Percentiles rank a stretch among this genome's conserved stretches.
Evolutionary conservation across 1,140 invertebrate genomes (phyloP).

Genomic region (Listronotus bonariensis): DNA sequence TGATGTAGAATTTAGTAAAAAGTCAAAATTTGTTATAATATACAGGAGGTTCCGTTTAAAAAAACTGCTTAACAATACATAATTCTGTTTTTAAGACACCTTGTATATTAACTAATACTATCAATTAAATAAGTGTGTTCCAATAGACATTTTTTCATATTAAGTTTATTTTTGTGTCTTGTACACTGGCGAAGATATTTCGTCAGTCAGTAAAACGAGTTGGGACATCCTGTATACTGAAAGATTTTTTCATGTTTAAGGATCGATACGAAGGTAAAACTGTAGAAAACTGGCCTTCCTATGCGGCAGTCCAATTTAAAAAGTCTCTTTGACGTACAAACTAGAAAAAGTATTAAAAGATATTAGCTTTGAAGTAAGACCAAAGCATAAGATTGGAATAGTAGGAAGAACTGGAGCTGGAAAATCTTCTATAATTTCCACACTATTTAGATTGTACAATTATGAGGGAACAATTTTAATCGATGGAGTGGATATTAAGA

Average conservation of each 20-base stretch:
- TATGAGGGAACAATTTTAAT: conserved; percentile 63
- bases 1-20: too few relatives aligned
- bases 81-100: too few relatives aligned
- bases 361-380: conserved; percentile 67
- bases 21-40: too few relatives aligned
- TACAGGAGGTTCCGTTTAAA: too few relatives aligned
- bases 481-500: conserved; percentile 63
- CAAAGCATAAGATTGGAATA: conserved; percentile 73
- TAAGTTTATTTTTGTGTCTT: too few relatives aligned
- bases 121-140: too few relatives aligned
- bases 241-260: conserved; percentile 51
- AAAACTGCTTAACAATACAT: too few relatives aligned
- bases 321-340: conserved; percentile 71
- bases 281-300: conserved; percentile 67
- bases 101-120: too few relatives aligned
- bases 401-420: conserved; percentile 88
- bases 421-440: conserved; percentile 77
- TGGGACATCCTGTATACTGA: too few relatives aligned
- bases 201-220: too few relatives aligned
- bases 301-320: conserved; percentile 73
- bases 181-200: too few relatives aligned
- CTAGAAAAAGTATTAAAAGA: conserved; percentile 77
- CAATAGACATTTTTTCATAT: too few relatives aligned
- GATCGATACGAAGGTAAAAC: conserved; percentile 64
- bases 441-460: conserved; percentile 67